Evolutionary conservation across 2,797 vertebrate genomes (phyloP), one percentile per base, ranked within the genome.

Genomic region (Ctenopoma multispine): DNA sequence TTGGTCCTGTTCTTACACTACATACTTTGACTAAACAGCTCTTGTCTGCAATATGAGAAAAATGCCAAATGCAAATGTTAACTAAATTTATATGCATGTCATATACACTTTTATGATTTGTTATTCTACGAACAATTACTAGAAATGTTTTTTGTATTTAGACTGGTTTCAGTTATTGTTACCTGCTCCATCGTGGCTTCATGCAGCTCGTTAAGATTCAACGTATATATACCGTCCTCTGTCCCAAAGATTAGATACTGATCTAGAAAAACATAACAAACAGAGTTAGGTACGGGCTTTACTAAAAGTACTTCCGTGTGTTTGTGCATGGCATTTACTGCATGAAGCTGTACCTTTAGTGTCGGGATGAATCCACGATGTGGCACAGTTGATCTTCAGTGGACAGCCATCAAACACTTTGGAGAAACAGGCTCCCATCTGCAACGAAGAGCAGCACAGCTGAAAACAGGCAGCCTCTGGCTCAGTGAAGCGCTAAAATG

Each of bases 151-250:
- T 4, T 29, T 10, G 2, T 15, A 10, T 65, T 67, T 58, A 4
- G 3, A 27, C 29, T 40, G 12, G n/a, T 60, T 48, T 46, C 0
- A 55, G 50, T 3, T 31, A 5, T 3, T 15, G 40, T 78, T 87
- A 99, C 98, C 97, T 99, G 98, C 88, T 99, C 98, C 98, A 99
- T 99, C 2, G 98, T 97, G 72, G 98, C 96, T 90, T 99, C 98
- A 0, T 99, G 98, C 40, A 99, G 92, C 78, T 99, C 98, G 50
- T 99, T 99, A 62, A 99, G 90, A 92, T 99, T 99, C 86, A 99
- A 92, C 0, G 98, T 99, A 31, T 99, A 99, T 90, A 99, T 99
- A 4, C 98, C 98, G 66, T 98, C 97, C 89, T 99, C 98, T 0
- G 96, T 98, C 79, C 98, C 98, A 94, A 99, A 99, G 89, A 99